Evolutionary conservation across 2,888 invertebrate species (phyloP).

Genomic region (Coenonympha glycerion): DNA sequence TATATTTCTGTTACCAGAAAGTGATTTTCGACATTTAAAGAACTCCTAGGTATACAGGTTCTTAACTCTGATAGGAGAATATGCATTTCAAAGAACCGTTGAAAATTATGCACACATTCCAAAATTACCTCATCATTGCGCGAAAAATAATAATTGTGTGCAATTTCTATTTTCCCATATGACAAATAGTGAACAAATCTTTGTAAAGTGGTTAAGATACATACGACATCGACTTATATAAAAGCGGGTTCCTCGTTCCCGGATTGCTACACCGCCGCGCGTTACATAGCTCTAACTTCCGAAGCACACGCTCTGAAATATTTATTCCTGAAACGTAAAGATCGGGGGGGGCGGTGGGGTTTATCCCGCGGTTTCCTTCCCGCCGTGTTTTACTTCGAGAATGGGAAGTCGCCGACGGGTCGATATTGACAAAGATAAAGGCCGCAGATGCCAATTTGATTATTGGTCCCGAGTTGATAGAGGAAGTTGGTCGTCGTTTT

Average conservation of each 20-base stretch:
- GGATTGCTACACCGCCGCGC: conserved; percentile 71
- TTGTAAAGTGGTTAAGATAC: not conserved
- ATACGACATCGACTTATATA: conserved; percentile 40
- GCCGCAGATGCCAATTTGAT: conserved; percentile 36
- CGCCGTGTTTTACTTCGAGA: conserved; percentile 76
- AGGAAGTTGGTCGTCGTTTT: too few relatives aligned
- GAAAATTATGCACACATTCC: too few relatives aligned
- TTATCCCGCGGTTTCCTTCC: conserved; percentile 76
- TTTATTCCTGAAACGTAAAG: conserved; percentile 77
- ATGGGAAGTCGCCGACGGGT: conserved; percentile 75
- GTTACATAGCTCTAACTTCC: conserved; percentile 75
- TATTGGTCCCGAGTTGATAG: too few relatives aligned
- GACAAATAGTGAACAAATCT: too few relatives aligned
- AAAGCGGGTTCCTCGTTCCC: conserved; percentile 68
- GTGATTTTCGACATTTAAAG: too few relatives aligned
- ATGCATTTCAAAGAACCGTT: too few relatives aligned
- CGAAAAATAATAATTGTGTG: too few relatives aligned
- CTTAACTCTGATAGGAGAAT: too few relatives aligned
- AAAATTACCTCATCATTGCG: too few relatives aligned
- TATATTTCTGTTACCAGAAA: too few relatives aligned
- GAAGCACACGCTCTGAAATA: conserved; percentile 77
- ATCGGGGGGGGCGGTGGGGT: conserved; percentile 63
- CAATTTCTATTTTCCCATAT: too few relatives aligned
- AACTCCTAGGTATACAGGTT: too few relatives aligned
- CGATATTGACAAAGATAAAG: conserved; percentile 72